Conservation (phyloP, 2,888 invertebrate genomes). For the Lymantria monacha region DNA sequence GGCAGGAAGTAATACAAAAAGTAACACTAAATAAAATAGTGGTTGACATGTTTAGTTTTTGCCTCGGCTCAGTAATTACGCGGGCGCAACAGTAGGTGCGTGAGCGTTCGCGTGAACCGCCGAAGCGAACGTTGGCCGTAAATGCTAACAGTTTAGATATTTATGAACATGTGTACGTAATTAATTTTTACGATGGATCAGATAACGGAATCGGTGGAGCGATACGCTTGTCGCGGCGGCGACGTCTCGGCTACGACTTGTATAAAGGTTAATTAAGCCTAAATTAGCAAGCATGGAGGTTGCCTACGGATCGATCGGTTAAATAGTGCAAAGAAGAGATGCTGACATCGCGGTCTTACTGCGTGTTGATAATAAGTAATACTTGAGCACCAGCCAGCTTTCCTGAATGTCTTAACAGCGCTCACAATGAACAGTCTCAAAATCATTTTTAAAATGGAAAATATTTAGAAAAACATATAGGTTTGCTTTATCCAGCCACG, state of each 20-base stretch:
- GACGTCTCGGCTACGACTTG: slow-evolving; percentile 49
- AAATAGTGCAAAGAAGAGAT: slow-evolving; percentile 37
- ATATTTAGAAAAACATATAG: slow-evolving; percentile 44
- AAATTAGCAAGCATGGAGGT: slow-evolving; percentile 52
- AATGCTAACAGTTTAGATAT: slow-evolving; percentile 77
- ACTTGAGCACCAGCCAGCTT: slow-evolving; percentile 24
- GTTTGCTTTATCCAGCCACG: slow-evolving; percentile 37
- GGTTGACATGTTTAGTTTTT: slow-evolving; percentile 74
- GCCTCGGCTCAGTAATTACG: slow-evolving; percentile 61
- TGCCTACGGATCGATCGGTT: slow-evolving; percentile 41
- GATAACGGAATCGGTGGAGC: slow-evolving; percentile 71
- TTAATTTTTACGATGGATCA: slow-evolving; percentile 80
- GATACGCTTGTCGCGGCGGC: slow-evolving; percentile 67
- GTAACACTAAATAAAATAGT: slow-evolving; percentile 72
- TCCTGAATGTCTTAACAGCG: slow-evolving; percentile 47
- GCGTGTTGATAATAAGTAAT: slow-evolving; percentile 45
- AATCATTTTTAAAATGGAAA: slow-evolving; percentile 50
- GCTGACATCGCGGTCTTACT: slow-evolving; percentile 38
- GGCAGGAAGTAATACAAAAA: slow-evolving; percentile 77
- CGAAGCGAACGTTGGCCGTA: slow-evolving; percentile 64
- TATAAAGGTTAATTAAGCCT: slow-evolving; percentile 66
- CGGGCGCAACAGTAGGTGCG: slow-evolving; percentile 55
- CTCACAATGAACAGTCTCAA: slow-evolving; percentile 47
- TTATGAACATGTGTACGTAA: slow-evolving; percentile 81
- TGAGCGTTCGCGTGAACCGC: slow-evolving; percentile 62